Conservation (phyloP, 2,888 invertebrate species). For the Tanypteryx hageni region DNA sequence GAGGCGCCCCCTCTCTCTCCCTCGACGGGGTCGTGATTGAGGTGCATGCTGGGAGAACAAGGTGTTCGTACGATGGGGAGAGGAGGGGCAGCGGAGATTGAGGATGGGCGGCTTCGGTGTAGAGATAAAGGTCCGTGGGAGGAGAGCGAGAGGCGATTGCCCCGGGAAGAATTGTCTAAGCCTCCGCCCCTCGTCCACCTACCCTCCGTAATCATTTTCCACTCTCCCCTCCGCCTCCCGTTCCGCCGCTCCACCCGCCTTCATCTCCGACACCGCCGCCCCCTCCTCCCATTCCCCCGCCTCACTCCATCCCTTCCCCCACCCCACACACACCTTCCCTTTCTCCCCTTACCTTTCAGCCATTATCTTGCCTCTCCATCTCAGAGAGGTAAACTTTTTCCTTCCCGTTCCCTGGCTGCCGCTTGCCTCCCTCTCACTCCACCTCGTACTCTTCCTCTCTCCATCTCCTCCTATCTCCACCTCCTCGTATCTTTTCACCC, state of each 20-base stretch:
- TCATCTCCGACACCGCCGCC: no score
- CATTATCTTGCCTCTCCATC: conserved; percentile 11
- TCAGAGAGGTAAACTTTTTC: not conserved
- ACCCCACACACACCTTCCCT: not conserved
- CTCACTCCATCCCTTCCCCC: no score
- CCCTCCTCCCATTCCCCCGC: no score
- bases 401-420: not conserved
- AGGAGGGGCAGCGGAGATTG: not conserved
- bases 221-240: not conserved
- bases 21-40: not conserved
- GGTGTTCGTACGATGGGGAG: not conserved
- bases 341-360: not conserved
- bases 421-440: not conserved
- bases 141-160: conserved; percentile 38
- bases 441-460: not conserved
- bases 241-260: no score
- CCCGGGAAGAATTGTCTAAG: conserved; percentile 50
- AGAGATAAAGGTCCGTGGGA: conserved; percentile 6
- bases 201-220: conserved; percentile 41
- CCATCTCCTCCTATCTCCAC: not conserved
- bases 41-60: conserved; percentile 16
- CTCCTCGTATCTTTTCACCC: not conserved
- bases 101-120: conserved; percentile 21
- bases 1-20: not conserved
- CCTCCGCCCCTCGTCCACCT: not conserved